A percentile compares a stretch with the other conserved stretches of the same genome.
These are phyloP conservation scores for Anguilla pacifica DNA, from an alignment of 2,797 vertebrate genomes.

Conservation along the genomic window DNA sequence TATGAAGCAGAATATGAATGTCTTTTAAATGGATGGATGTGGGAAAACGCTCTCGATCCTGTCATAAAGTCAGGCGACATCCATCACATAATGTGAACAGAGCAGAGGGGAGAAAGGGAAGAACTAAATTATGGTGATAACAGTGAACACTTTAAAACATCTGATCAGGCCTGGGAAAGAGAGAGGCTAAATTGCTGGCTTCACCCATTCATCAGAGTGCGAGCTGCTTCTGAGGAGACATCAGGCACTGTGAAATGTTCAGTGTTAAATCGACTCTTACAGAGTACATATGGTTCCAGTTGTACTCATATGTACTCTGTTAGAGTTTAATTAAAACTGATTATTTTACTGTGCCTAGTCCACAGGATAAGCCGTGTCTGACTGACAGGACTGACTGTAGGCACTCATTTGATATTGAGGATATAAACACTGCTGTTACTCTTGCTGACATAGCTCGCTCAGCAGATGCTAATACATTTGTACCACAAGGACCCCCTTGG, in stretches of 20 bases:
- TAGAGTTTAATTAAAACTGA: not conserved
- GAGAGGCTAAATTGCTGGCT: not conserved
- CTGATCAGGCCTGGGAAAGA: not conserved
- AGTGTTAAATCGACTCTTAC: too few species aligned
- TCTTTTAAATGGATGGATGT: not conserved
- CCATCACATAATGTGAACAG: not conserved
- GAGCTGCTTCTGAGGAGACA: not conserved
- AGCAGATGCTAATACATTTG: not conserved
- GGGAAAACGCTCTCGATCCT: not conserved
- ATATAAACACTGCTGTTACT: not conserved
- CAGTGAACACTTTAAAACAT: not conserved
- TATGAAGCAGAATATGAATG: not conserved
- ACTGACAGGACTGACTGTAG: not conserved
- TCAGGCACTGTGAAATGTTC: not conserved
- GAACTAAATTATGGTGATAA: not conserved
- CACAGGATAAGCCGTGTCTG: not conserved
- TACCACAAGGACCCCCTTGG: not conserved
- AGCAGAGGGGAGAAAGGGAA: not conserved
- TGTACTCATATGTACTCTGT: not conserved
- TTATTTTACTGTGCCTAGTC: not conserved
- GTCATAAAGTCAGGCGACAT: not conserved
- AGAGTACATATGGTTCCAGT: too few species aligned
- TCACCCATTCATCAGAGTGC: too few species aligned
- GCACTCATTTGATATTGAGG: not conserved
- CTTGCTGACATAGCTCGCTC: not conserved